Percentiles rank a stretch among this genome's conserved stretches.
Conservation (phyloP, 2,888 invertebrate species). For the Acanthoscelides obtectus region DNA sequence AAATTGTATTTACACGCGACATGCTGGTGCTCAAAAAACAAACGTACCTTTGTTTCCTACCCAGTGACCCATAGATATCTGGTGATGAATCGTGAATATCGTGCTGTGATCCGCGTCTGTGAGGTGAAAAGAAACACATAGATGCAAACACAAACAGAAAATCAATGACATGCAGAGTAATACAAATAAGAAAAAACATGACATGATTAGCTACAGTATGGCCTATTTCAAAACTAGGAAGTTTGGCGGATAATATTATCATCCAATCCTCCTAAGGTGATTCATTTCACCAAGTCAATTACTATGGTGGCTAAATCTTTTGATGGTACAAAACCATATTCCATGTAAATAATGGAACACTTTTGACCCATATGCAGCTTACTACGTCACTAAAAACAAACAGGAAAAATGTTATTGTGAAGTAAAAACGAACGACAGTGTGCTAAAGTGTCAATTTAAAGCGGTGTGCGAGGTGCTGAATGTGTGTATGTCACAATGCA, state of each 20-base stretch:
- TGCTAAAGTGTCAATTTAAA: neutral
- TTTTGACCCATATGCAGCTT: neutral
- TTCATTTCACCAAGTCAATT: no score
- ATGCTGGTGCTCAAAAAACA: constrained; percentile 2
- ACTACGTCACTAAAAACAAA: neutral
- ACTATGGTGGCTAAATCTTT: no score
- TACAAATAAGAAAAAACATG: neutral
- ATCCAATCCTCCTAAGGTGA: no score
- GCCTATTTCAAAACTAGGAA: neutral
- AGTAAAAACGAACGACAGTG: neutral
- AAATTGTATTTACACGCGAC: neutral
- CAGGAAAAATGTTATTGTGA: neutral
- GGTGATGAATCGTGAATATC: constrained; percentile 71
- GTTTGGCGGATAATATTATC: no score
- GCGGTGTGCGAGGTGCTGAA: neutral
- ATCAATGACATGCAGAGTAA: constrained; percentile 1
- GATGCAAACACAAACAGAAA: constrained; percentile 1
- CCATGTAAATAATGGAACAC: no score
- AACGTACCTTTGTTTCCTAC: constrained; percentile 74
- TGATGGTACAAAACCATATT: no score
- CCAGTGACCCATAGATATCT: constrained; percentile 62
- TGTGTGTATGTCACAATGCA: neutral
- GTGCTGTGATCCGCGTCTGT: constrained; percentile 70
- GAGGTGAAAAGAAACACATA: neutral
- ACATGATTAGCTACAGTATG: neutral